These are phyloP conservation scores for Hippopotamyrus pictus DNA, from an alignment of 2,797 vertebrate species.

Conservation along the genomic window DNA sequence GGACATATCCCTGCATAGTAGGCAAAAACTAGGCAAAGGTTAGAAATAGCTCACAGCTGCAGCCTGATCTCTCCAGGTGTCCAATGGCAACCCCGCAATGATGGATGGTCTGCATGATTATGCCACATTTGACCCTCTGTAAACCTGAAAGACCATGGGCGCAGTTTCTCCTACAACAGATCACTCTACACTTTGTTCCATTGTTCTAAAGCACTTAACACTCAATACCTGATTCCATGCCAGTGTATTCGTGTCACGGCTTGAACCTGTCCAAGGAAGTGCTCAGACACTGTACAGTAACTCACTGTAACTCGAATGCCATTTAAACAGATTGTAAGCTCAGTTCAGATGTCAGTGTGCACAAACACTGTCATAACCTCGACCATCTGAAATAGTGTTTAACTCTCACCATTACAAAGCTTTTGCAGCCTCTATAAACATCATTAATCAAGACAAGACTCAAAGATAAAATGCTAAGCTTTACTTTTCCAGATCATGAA, in stretches of 20 bases:
- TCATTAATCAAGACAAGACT: neutral
- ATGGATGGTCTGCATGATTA: conserved; percentile 26
- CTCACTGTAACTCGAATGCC: neutral
- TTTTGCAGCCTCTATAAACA: neutral
- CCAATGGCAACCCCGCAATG: conserved; percentile 12
- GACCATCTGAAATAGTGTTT: neutral
- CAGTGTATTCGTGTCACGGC: neutral
- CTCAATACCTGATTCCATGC: conserved; percentile 37
- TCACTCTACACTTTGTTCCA: neutral
- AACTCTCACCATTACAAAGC: neutral
- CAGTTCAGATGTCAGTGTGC: neutral
- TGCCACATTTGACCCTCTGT: conserved; percentile 26
- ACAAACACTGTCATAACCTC: neutral
- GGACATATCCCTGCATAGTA: neutral
- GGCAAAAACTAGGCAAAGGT: neutral
- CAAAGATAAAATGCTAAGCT: neutral
- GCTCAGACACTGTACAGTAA: neutral
- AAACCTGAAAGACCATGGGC: conserved; percentile 30
- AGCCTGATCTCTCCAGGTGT: neutral
- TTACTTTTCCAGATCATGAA: neutral
- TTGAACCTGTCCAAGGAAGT: neutral
- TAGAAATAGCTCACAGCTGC: neutral
- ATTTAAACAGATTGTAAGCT: neutral
- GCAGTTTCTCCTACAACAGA: conserved; percentile 19
- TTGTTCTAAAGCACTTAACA: conserved; percentile 49